A percentile compares a stretch with the other conserved stretches of the same genome.
Evolutionary conservation across 2,888 invertebrate genomes (phyloP).

Genomic region (Acheta domesticus): DNA sequence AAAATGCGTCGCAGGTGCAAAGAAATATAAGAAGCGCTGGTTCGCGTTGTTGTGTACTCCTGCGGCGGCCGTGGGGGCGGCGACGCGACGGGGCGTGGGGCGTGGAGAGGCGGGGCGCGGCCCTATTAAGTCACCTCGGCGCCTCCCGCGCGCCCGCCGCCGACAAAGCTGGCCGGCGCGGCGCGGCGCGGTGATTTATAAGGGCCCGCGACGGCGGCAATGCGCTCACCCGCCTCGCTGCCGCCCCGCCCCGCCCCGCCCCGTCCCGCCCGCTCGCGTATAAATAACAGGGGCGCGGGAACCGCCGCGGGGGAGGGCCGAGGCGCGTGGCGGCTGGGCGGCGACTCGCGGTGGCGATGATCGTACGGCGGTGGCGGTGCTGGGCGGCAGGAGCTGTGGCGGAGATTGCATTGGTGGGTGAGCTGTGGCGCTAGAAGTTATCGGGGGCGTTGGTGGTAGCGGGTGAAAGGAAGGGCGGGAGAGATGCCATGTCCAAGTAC

Average conservation of each 20-base stretch:
- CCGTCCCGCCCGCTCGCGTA: background rate
- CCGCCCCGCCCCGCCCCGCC: background rate
- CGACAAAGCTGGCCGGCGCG: background rate
- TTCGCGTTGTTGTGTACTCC: too few relatives aligned
- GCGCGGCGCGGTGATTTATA: background rate
- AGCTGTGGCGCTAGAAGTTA: too few relatives aligned
- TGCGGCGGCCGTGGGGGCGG: background rate
- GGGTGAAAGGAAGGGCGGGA: too few relatives aligned
- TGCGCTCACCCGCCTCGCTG: background rate
- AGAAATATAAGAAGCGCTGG: too few relatives aligned
- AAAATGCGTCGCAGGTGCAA: too few relatives aligned
- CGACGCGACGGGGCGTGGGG: background rate
- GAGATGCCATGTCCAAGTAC: too few relatives aligned
- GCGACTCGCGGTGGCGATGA: too few relatives aligned
- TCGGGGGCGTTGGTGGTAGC: too few relatives aligned
- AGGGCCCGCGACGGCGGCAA: background rate
- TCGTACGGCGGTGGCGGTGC: too few relatives aligned
- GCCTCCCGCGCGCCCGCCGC: background rate
- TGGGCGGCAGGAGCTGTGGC: too few relatives aligned
- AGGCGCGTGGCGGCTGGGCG: too few relatives aligned
- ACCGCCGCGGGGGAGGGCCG: background rate
- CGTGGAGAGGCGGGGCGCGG: background rate
- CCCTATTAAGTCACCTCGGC: conserved; percentile 10
- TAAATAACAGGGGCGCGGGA: background rate
- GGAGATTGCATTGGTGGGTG: too few relatives aligned